Evolutionary conservation across 2,888 invertebrate genomes (phyloP), one percentile per base, ranked within the genome.

Genomic region (Trachelus stipa): DNA sequence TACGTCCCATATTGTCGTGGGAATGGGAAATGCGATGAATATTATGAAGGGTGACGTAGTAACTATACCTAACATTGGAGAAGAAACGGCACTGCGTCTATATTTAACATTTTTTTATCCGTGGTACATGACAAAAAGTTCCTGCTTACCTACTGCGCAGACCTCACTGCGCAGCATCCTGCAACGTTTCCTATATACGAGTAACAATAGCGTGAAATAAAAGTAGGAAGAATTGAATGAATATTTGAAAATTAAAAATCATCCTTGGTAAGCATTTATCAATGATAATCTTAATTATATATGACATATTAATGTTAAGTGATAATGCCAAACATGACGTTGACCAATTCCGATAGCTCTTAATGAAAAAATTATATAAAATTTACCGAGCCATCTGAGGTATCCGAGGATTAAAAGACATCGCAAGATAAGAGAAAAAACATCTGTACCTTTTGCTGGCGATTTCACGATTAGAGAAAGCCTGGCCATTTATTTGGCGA

Each of bases 1-100:
- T 87, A 85, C 83, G 73, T 82, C 83, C 84, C 85, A 84, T 77
- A 87, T 84, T 85, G 86, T 87, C 89, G 89, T 89, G 89, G 89
- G 89, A 89, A 89, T 77, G 76, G 87, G 86, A 85, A 85, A 87
- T 80, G 82, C 81, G 82, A 71, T 78, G 78, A 78, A 78, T 78
- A 78, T 78, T 76, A 75, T 75, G 83, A 83, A 83, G 79, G 82
- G 84, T 83, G 84, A 76, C 80, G 80, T 78, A 80, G 82, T 71
- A 78, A 79, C 85, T 88, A 87, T 88, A 88, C 88, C 88, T 88
- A 88, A 88, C 80, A 83, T 81, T 78, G 81, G 79, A 80, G 77
- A 75, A 81, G 74, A 75, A 79, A 76, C 23, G 68, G 12, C 30
- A 71, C 68, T 76, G 68, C 69, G 71, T 78, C 76, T 81, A 82